Conservation (phyloP, 2,888 invertebrate genomes). For the Ophonus ardosiacus region DNA sequence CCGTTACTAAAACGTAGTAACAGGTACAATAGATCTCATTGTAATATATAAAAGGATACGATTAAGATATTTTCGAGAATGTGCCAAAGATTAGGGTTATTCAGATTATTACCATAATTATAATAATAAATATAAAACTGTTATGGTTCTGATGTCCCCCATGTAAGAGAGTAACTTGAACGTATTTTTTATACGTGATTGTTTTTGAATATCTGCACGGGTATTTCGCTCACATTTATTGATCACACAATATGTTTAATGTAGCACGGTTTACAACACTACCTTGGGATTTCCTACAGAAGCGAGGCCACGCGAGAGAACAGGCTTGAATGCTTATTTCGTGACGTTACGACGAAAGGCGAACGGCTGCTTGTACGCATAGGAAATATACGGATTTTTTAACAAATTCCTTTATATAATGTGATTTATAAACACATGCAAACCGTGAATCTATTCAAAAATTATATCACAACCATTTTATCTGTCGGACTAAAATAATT, state of each 20-base stretch:
- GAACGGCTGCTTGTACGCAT: no score
- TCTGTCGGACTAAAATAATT: no score
- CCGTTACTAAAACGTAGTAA: conserved; percentile 49
- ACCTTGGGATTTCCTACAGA: conserved; percentile 63
- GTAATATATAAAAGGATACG: conserved; percentile 45
- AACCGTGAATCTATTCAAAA: no score
- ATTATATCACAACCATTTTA: no score
- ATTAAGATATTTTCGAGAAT: conserved; percentile 52
- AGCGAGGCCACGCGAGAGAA: no score
- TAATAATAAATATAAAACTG: conserved; percentile 57
- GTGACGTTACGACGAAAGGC: no score
- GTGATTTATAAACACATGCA: no score
- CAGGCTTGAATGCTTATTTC: no score
- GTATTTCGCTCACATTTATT: conserved; percentile 47
- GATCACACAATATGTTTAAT: conserved; percentile 60
- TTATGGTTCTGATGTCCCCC: conserved; percentile 57
- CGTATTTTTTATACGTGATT: conserved; percentile 61
- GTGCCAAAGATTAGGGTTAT: conserved; percentile 63
- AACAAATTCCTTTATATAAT: no score
- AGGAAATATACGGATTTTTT: no score
- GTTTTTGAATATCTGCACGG: conserved; percentile 55
- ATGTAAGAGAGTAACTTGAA: conserved; percentile 46
- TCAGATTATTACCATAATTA: conserved; percentile 37
- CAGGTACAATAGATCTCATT: conserved; percentile 48
- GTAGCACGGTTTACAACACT: conserved; percentile 68